These are phyloP conservation scores for Aleiodes leptofemur DNA, from an alignment of 2,888 invertebrate genomes.

Conservation along the genomic window DNA sequence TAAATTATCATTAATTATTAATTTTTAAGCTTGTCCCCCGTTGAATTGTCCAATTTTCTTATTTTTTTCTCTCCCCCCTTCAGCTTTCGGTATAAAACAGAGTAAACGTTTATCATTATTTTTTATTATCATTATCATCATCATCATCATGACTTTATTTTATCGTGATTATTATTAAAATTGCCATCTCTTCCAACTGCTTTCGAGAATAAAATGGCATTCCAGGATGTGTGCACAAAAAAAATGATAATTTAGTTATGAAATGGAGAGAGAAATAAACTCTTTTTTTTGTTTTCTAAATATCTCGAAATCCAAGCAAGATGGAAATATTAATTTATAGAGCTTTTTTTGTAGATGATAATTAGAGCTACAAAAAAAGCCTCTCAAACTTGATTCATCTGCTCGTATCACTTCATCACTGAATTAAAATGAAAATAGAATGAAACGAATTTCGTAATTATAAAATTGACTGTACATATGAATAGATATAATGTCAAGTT, in stretches of 20 bases:
- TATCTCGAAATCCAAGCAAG: background rate
- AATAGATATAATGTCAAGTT: too few relatives aligned
- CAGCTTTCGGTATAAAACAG: conserved; percentile 2
- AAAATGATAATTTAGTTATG: background rate
- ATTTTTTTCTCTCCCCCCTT: background rate
- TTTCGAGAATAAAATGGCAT: conserved; percentile 18
- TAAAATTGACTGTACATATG: too few relatives aligned
- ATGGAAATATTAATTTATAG: background rate
- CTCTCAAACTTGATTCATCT: too few relatives aligned
- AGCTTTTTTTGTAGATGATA: background rate
- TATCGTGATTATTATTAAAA: conserved; percentile 1
- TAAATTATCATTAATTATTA: conserved; percentile 37
- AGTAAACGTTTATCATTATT: background rate
- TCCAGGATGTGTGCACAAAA: conserved; percentile 19
- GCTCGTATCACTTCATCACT: too few relatives aligned
- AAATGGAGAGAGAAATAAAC: conserved; percentile 7
- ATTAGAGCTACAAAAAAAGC: background rate
- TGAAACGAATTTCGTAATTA: too few relatives aligned
- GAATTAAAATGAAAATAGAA: too few relatives aligned
- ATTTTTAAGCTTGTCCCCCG: conserved; percentile 16
- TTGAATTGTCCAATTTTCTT: conserved; percentile 12
- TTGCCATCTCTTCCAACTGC: conserved; percentile 28
- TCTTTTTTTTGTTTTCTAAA: background rate
- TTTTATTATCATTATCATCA: background rate
- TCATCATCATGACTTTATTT: background rate